Conservation (phyloP, 2,113 vertebrate genomes). For the Saccopteryx bilineata region DNA sequence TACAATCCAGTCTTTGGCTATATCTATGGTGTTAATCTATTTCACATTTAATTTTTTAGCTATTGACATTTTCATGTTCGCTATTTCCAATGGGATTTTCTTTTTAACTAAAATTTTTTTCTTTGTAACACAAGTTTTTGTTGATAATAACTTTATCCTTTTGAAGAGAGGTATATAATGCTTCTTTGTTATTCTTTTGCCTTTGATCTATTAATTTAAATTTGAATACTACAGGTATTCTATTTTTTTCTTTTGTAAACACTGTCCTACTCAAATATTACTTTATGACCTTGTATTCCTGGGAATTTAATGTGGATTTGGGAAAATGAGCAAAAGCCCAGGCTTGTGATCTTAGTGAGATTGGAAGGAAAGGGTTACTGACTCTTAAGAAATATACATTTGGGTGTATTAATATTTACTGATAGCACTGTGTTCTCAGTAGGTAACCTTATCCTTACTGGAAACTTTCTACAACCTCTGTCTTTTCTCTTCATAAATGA, state of each 20-base stretch:
- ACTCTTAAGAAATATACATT: neutral
- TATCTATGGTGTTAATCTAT: neutral
- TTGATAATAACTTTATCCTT: neutral
- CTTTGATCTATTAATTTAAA: constrained; percentile 9
- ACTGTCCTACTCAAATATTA: neutral
- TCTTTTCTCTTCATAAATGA: neutral
- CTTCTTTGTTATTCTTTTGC: neutral
- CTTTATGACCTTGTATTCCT: neutral
- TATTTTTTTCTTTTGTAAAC: neutral
- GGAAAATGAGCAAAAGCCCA: neutral
- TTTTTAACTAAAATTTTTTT: neutral
- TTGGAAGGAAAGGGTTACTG: neutral
- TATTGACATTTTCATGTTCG: neutral
- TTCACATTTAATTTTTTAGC: constrained; percentile 26
- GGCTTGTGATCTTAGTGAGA: neutral
- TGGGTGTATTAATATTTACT: neutral
- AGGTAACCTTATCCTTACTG: neutral
- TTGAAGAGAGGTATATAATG: neutral
- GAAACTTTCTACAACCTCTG: neutral
- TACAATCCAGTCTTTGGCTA: neutral
- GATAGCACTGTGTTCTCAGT: neutral
- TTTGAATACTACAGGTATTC: neutral
- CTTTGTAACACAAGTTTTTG: neutral
- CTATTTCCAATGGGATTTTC: neutral
- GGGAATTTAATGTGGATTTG: neutral